Base-by-base conservation (phyloP, 2,888 invertebrate species). In the Chelonus formosanus region DNA sequence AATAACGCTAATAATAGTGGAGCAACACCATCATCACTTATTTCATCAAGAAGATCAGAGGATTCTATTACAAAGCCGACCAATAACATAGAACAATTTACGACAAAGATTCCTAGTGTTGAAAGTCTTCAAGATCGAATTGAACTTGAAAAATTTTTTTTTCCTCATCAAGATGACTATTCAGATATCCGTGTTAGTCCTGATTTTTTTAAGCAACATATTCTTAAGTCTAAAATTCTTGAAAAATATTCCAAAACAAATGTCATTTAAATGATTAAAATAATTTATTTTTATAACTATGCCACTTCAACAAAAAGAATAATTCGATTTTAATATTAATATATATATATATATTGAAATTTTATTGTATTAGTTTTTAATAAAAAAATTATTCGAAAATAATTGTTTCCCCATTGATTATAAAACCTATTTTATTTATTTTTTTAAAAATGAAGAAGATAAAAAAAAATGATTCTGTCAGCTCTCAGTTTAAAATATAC, bases 131-230 rank as follows among this genome's bases (percentile, higher is more conserved):
- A 65, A 5, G 64, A 63, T 36, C 67, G 59, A 20, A 52, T 68
- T 31, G 67, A 69, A 32, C 65, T 71, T 34, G 70, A 65, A n/a
- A 69, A 67, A 48, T 50, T 74, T 3, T 68, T 73, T 50, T 63
- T 67, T 35, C 73, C 74, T 3, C 63, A 66, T 31, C 67, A 66
- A 31, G 67, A 71, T n/a, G 70, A 72, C 60, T 71, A 74, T 67
- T 70, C 71, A 6, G 74, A 74, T 53, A 44, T 72, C 5, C 65
- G 71, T 48, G 69, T 71, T 43, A 71, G 67, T 3, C 70, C 73
- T 2, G 72, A 72, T 52, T 67, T 63, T 4, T 71, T 69, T 52
- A 69, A 70, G 58, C 68, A 71, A 50, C 71, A 67, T 54, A 50
- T 67, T 5, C 47, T 70, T 8, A 67, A 64, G 5, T 50, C 70